These are phyloP conservation scores for Drosophila yakuba DNA, from an alignment of 1,140 invertebrate species.

Conservation along the genomic window DNA sequence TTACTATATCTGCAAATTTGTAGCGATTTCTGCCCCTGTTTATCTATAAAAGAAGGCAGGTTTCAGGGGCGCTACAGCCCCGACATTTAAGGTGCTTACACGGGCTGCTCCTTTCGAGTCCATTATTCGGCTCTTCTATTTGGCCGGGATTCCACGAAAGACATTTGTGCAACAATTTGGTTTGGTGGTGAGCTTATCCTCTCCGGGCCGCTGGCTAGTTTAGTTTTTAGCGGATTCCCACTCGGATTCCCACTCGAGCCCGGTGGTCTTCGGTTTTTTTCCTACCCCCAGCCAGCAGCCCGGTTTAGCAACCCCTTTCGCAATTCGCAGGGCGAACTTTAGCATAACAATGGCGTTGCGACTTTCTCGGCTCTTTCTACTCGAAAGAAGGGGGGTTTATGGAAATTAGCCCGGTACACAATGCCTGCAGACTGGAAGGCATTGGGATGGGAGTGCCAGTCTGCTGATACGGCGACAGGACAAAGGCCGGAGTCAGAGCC, in stretches of 20 bases:
- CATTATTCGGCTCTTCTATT: conserved; percentile 26
- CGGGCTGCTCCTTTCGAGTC: conserved; percentile 66
- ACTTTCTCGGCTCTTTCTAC: conserved; percentile 43
- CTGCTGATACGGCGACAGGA: conserved; percentile 35
- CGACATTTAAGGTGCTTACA: conserved; percentile 81
- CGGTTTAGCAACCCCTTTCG: conserved; percentile 60
- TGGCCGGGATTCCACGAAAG: conserved; percentile 29
- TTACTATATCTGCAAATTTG: not conserved
- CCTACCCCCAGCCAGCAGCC: not conserved
- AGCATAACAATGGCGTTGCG: conserved; percentile 81
- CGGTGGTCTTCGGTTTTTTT: conserved; percentile 23
- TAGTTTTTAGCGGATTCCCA: conserved; percentile 58
- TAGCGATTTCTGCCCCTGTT: conserved; percentile 1
- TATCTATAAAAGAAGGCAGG: conserved; percentile 14
- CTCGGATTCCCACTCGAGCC: conserved; percentile 56
- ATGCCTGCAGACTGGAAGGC: conserved; percentile 52
- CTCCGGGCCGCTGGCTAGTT: conserved; percentile 47
- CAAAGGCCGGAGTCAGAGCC: conserved; percentile 13
- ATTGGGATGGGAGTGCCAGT: conserved; percentile 10
- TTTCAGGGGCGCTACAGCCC: conserved; percentile 46
- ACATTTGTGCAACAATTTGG: conserved; percentile 75
- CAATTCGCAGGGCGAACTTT: conserved; percentile 41
- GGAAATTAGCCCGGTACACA: conserved; percentile 78
- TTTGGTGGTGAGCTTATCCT: conserved; percentile 76
- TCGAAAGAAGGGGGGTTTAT: conserved; percentile 59